Base-by-base conservation (phyloP, 2,113 vertebrate genomes). In the Meriones unguiculatus region DNA sequence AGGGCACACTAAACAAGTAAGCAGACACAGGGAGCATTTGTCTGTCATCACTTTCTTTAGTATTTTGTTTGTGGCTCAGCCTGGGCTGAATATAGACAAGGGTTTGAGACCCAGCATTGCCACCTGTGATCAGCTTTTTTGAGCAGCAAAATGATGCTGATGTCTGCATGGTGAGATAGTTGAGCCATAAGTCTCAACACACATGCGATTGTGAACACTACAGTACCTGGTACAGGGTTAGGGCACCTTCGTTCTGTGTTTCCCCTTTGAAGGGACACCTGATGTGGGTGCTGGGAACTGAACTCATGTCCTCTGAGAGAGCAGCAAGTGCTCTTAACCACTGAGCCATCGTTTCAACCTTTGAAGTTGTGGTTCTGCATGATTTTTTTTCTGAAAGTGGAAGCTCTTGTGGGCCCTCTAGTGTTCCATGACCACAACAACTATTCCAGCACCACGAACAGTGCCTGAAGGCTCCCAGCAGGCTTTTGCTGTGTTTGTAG, bases 401-500 rank as follows among this genome's bases (percentile, higher is more conserved):
- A 62, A 7, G 12, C 89, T 89, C 73, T 59, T 2, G 0, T 0
- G 90, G 72, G 90, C 97, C 97, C 97, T 97, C 97, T 97, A 38
- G 92, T 73, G 97, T 73, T 87, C 35, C 3, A 22, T 73, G 57
- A 41, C 4, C 0, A 4, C 17, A 17, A 7, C n/a, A 5, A 0
- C 3, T 77, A 28, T 93, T 96, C 97, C 97, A 97, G 97, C 97
- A 96, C 97, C 97, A 95, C 0, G 96, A 97, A 95, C 97, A 98
- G 97, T 80, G 93, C 97, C 93, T 10, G 0, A 2, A 30, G 20
- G 67, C 57, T 75, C 69, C 41, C 35, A 7, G 73, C 0, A n/a
- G 69, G 14, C 90, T 92, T 77, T 59, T 73, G 41, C 50, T 57
- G 65, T 54, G 17, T 75, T 95, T 67, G 28, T 87, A 30, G 30